These are phyloP conservation scores for Erebia aethiops DNA, from an alignment of 2,888 invertebrate genomes.

Conservation along the genomic window DNA sequence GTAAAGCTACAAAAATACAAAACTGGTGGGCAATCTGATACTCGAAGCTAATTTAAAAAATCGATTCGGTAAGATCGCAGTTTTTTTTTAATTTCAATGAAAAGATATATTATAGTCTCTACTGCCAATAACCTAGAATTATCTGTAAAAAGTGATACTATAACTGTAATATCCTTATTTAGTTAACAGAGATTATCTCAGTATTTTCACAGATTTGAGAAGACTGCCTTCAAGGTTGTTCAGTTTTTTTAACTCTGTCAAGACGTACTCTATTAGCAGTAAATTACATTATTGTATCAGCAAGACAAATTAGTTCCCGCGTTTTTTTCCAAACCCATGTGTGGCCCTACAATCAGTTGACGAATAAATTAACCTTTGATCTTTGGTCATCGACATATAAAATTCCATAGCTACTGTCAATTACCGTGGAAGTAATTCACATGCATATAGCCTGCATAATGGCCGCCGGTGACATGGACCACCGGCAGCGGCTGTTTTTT, in stretches of 20 bases:
- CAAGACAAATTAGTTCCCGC: background rate
- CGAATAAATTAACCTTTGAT: conserved; percentile 26
- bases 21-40: background rate
- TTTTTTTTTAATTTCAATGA: background rate
- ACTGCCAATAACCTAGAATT: no score
- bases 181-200: no score
- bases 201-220: no score
- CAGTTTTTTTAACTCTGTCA: no score
- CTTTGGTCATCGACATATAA: conserved; percentile 23
- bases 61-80: background rate
- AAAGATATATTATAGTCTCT: background rate
- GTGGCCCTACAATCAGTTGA: conserved; percentile 21
- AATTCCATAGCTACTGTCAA: conserved; percentile 34
- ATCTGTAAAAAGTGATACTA: no score
- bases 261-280: background rate
- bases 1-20: conserved; percentile 5
- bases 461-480: conserved; percentile 54
- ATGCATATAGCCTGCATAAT: conserved; percentile 42
- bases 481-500: conserved; percentile 75
- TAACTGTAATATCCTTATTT: no score
- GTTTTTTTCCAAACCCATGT: conserved; percentile 19
- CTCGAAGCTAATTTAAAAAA: background rate
- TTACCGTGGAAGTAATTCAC: conserved; percentile 36
- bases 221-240: no score
- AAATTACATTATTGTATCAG: background rate